Percentiles rank a stretch among this genome's conserved stretches.
phyloP scores from a whole-genome alignment of 2,888 invertebrate species.

The Hipparchia sbordonii region DNA sequence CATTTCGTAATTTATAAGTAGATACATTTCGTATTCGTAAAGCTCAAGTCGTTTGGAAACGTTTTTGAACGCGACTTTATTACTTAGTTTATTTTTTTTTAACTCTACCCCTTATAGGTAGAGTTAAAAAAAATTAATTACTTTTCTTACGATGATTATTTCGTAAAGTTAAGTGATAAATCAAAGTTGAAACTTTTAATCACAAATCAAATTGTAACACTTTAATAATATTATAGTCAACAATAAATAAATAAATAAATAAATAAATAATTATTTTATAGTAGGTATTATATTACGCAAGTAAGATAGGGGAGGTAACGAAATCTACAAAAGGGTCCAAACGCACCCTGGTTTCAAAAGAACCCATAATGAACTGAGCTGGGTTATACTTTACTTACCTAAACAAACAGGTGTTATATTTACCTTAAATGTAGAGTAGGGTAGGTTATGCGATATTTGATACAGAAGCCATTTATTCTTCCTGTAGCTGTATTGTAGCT shows the following conservation, averaged over 20 bases:
- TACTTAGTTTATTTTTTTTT: not conserved
- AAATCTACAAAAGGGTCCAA: too few species aligned
- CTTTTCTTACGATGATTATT: not conserved
- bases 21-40: not conserved
- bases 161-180: not conserved
- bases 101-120: too few species aligned
- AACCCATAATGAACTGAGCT: not conserved
- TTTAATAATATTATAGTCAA: too few species aligned
- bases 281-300: too few species aligned
- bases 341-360: too few species aligned
- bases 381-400: not conserved
- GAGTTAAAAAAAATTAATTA: too few species aligned
- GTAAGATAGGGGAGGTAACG: too few species aligned
- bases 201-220: too few species aligned
- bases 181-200: too few species aligned
- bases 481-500: slow-evolving; percentile 7
- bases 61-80: slow-evolving; percentile 16
- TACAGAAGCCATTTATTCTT: slow-evolving; percentile 34
- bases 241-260: too few species aligned
- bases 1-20: too few species aligned
- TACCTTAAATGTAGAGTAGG: not conserved
- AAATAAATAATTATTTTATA: too few species aligned
- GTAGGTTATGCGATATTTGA: slow-evolving; percentile 25
- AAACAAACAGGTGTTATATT: not conserved
- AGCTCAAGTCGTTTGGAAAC: slow-evolving; percentile 19